Percentiles rank a stretch among this genome's conserved stretches.
Evolutionary conservation across 2,888 invertebrate species (phyloP).

Genomic region (Drosophila pseudotakahashii): DNA sequence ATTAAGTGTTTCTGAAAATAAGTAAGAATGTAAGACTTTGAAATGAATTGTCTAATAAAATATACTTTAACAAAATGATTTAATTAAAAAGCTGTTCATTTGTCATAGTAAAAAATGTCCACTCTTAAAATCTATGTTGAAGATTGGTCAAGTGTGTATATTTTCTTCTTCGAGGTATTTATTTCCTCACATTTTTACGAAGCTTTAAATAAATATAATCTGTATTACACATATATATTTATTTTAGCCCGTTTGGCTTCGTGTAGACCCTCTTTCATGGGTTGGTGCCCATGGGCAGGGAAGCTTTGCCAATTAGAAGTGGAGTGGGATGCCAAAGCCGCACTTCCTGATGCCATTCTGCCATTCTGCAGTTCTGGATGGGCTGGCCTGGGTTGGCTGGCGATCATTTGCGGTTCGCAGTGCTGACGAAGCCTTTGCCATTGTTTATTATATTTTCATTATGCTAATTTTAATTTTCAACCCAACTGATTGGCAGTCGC

Average conservation of each 20-base stretch:
- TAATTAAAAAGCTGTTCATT: no score
- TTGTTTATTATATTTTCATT: slow-evolving; percentile 79
- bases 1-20: no score
- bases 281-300: not conserved
- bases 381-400: not conserved
- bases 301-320: slow-evolving; percentile 17
- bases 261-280: slow-evolving; percentile 11
- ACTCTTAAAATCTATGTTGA: no score
- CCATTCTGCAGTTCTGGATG: slow-evolving; percentile 12
- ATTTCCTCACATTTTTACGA: no score
- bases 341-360: slow-evolving; percentile 15
- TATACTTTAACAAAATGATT: no score
- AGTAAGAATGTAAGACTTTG: no score
- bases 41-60: no score
- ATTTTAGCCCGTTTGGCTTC: not conserved
- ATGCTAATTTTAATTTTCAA: slow-evolving; percentile 77
- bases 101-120: no score
- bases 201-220: no score
- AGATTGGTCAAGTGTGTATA: no score
- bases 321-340: slow-evolving; percentile 34
- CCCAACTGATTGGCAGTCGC: slow-evolving; percentile 57
- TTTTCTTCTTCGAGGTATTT: no score
- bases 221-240: not conserved
- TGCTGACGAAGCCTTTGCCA: slow-evolving; percentile 34
- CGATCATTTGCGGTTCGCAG: slow-evolving; percentile 39